Base-by-base conservation (phyloP, 2,797 vertebrate genomes). In the Alca torda region DNA sequence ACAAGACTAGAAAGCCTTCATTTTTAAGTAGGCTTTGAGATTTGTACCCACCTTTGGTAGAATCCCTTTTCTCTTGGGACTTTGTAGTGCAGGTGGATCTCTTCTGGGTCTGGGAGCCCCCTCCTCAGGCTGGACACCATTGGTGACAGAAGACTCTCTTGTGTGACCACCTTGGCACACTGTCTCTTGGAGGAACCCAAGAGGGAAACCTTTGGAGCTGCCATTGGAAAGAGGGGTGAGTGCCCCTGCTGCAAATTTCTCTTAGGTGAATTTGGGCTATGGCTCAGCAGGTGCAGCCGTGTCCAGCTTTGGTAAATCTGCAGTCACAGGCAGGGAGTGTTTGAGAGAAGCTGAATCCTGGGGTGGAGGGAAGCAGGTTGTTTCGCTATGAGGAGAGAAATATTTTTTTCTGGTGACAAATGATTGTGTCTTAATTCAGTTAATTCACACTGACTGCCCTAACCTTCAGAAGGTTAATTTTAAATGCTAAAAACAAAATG, bases 71-170 rank as follows among this genome's bases (percentile, higher is more conserved):
- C n/a, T 84, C 16, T 64, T 4, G 2, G 56, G 43, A 24, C 16
- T 78, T n/a, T 7, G 31, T 33, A 31, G 33, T 20, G 10, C 51
- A 18, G 0, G 0, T 16, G 59, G n/a, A 48, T 76, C n/a, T 81
- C 35, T 19, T 33, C 15, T 53, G 25, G 16, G 5, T 51, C 26
- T 84, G 70, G 24, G 24, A 48, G 12, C 9, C 10, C 4, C 7
- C 16, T 60, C 30, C 64, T 80, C 61, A 65, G 57, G 10, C 51
- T 51, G 73, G 28, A 14, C 25, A 6, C 31, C 0, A 0, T 33
- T 24, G 11, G 17, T 65, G 74, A 35, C 30, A 63, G 39, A 67
- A 77, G 24, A 63, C 11, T 19, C 37, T 35, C 28, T 63, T 21
- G 19, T 69, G 12, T 57, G 26, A 68, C 30, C 35, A 13, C 39